Evolutionary conservation across 2,888 invertebrate species (phyloP).

Genomic region (Pollenia griseotomentosa): DNA sequence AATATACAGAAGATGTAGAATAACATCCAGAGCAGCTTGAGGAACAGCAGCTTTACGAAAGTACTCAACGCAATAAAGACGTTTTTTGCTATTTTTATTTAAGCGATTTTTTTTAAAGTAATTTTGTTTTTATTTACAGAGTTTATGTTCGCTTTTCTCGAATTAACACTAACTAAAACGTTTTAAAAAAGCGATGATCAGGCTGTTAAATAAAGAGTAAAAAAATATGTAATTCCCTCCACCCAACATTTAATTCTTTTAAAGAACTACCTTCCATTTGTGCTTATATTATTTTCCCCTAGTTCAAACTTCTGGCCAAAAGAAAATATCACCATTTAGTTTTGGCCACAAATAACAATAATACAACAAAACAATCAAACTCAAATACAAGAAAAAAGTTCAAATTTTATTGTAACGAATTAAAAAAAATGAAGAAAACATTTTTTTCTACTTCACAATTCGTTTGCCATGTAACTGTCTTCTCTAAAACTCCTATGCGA

Average conservation of each 20-base stretch:
- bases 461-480: constrained; percentile 23
- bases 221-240: not conserved
- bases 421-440: constrained; percentile 17
- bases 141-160: too few relatives aligned
- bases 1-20: too few relatives aligned
- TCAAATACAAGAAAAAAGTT: constrained; percentile 11
- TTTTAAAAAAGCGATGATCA: too few relatives aligned
- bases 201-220: too few relatives aligned
- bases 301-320: constrained; percentile 17
- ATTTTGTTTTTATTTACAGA: too few relatives aligned
- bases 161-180: too few relatives aligned
- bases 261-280: not conserved
- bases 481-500: not conserved
- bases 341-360: constrained; percentile 57
- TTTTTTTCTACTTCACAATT: not conserved
- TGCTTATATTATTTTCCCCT: constrained; percentile 29
- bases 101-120: too few relatives aligned
- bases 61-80: too few relatives aligned
- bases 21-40: too few relatives aligned
- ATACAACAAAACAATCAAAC: constrained; percentile 55
- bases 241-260: constrained; percentile 8
- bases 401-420: constrained; percentile 61
- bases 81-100: too few relatives aligned
- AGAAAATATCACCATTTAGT: constrained; percentile 66
- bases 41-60: too few relatives aligned